Percentiles rank a stretch among this genome's conserved stretches.
These are phyloP conservation scores for Lutjanus campechanus DNA, from an alignment of 2,797 vertebrate genomes.

Conservation along the genomic window DNA sequence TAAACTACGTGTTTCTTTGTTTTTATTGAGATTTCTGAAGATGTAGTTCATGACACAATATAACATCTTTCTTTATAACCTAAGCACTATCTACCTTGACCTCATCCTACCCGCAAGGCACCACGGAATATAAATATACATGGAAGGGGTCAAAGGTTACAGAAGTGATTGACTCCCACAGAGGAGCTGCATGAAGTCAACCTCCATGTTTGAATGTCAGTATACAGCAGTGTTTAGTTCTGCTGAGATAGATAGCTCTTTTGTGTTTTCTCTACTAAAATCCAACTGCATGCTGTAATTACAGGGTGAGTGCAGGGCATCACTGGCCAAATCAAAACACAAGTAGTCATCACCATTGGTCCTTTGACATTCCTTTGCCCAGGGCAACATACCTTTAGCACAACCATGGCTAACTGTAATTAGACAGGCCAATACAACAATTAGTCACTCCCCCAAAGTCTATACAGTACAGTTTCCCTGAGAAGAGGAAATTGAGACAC, in stretches of 20 bases:
- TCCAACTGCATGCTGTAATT: conserved; percentile 64
- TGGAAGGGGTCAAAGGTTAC: conserved; percentile 49
- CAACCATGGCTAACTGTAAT: conserved; percentile 60
- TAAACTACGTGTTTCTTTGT: neutral
- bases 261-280: conserved; percentile 44
- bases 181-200: conserved; percentile 16
- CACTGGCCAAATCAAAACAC: conserved; percentile 66
- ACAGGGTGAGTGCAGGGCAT: conserved; percentile 57
- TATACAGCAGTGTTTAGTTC: neutral
- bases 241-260: neutral
- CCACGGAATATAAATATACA: conserved; percentile 50
- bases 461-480: conserved; percentile 21
- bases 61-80: neutral
- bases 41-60: neutral
- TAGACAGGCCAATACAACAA: conserved; percentile 60
- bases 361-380: conserved; percentile 74
- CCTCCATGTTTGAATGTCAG: conserved; percentile 11
- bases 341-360: conserved; percentile 53
- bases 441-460: conserved; percentile 45
- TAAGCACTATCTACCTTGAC: conserved; percentile 36
- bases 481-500: neutral
- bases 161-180: conserved; percentile 5
- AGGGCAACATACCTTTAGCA: conserved; percentile 52
- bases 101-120: conserved; percentile 40
- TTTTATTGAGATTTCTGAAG: too few relatives aligned